Base-by-base conservation (phyloP, 2,888 invertebrate species). In the Dryobotodes eremita region DNA sequence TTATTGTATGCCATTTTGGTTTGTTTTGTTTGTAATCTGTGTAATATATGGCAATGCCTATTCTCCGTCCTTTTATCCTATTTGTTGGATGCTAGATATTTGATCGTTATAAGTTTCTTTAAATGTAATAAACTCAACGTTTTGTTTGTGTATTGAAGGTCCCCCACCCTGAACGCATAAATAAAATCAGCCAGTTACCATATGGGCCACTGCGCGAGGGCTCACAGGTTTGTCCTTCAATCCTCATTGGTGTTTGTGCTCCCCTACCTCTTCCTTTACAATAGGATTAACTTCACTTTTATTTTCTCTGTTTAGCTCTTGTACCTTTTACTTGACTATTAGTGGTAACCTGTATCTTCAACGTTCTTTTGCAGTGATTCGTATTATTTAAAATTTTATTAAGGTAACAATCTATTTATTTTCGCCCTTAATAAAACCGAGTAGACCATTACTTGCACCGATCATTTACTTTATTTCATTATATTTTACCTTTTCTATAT, bases 141-240 rank as follows among this genome's bases (percentile, higher is more conserved):
- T 95, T 93, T 97, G 95, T 95, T 97, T 97, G 95, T 97, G 97
- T 97, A 97, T 97, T 97, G 95, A 97, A 97, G 97, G 97, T 97
- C 95, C 97, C 97, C 95, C 97, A 97, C 96, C 97, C 97, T 95
- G 97, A 97, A 96, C 96, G 97, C 96, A 95, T 97, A 92, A 97
- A 96, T 97, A 97, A 97, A 97, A 97, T 96, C 94, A 96, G 97
- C 97, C 97, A 97, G 97, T 97, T 97, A 97, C 97, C 97, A 97
- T 97, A 97, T 97, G 97, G 97, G 97, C 96, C 96, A 94, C 97
- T 97, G 97, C 97, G 97, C 97, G 97, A 97, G 96, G 97, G 97
- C 96, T 97, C 97, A 91, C 97, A 97, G 97, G 97, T 97, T 97
- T 96, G 97, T 97, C 97, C 96, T 94, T 94, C 92, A 91, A 92